Percentiles rank a stretch among this genome's conserved stretches.
Evolutionary conservation across 2,888 invertebrate genomes (phyloP).

Genomic region (Lithophane socia): DNA sequence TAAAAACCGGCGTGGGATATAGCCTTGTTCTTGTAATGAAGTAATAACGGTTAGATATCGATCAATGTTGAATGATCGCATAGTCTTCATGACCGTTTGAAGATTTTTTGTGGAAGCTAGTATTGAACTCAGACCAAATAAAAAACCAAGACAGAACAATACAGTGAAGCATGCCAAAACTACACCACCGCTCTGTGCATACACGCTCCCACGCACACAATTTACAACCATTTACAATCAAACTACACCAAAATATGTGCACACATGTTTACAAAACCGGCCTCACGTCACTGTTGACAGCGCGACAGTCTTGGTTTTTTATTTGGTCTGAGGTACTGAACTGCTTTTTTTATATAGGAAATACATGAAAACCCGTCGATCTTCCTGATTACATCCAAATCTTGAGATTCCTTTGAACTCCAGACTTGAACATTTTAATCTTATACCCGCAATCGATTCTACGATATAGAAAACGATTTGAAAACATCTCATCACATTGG

Average conservation of each 20-base stretch:
- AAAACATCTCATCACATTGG: slow-evolving; percentile 24
- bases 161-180: too few species aligned
- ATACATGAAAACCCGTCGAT: background rate
- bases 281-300: too few species aligned
- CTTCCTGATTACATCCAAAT: background rate
- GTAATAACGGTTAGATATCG: slow-evolving; percentile 40
- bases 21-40: slow-evolving; percentile 46
- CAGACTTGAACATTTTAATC: background rate
- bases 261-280: too few species aligned
- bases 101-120: slow-evolving; percentile 9
- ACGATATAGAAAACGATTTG: background rate
- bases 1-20: slow-evolving; percentile 52
- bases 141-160: too few species aligned
- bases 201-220: too few species aligned
- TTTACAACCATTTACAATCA: too few species aligned
- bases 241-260: too few species aligned
- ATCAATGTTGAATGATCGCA: slow-evolving; percentile 31
- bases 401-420: slow-evolving; percentile 1
- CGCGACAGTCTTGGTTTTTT: too few species aligned
- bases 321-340: background rate
- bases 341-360: background rate
- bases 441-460: background rate
- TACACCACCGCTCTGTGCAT: too few species aligned
- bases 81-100: slow-evolving; percentile 9
- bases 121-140: background rate